These are phyloP conservation scores for Eptatretus atami DNA, from an alignment of 2,797 vertebrate genomes.

Conservation along the genomic window DNA sequence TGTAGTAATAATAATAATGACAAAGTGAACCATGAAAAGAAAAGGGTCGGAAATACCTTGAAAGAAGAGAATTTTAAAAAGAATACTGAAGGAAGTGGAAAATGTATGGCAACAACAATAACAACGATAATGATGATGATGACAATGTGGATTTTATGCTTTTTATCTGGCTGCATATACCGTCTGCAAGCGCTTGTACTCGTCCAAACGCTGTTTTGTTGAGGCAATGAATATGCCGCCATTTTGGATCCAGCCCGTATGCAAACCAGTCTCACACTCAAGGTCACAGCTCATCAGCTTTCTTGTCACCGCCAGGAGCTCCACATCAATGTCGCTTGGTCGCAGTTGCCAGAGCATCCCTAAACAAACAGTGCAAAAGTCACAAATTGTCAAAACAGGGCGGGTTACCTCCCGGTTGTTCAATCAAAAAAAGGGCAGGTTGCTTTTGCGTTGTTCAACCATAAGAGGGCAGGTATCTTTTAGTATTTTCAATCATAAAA, in stretches of 20 bases:
- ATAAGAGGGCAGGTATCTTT: too few relatives aligned
- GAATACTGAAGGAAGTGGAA: too few relatives aligned
- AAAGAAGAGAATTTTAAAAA: too few relatives aligned
- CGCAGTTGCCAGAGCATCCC: constrained; percentile 86
- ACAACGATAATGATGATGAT: background rate
- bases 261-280: constrained; percentile 51
- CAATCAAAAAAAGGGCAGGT: too few relatives aligned
- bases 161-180: constrained; percentile 14
- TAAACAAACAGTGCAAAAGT: constrained; percentile 10
- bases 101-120: too few relatives aligned
- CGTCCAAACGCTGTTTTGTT: constrained; percentile 62
- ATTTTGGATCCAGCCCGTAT: constrained; percentile 81
- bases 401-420: too few relatives aligned
- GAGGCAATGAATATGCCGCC: constrained; percentile 88
- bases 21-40: too few relatives aligned
- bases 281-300: constrained; percentile 46
- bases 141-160: background rate
- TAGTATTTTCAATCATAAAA: too few relatives aligned
- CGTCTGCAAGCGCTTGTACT: constrained; percentile 92
- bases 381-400: background rate
- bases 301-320: constrained; percentile 56
- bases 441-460: too few relatives aligned
- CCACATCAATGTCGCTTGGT: constrained; percentile 75
- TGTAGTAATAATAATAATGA: too few relatives aligned
- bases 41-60: too few relatives aligned